Conservation (phyloP, 1,140 invertebrate genomes). For the Centruroides sculpturatus region DNA sequence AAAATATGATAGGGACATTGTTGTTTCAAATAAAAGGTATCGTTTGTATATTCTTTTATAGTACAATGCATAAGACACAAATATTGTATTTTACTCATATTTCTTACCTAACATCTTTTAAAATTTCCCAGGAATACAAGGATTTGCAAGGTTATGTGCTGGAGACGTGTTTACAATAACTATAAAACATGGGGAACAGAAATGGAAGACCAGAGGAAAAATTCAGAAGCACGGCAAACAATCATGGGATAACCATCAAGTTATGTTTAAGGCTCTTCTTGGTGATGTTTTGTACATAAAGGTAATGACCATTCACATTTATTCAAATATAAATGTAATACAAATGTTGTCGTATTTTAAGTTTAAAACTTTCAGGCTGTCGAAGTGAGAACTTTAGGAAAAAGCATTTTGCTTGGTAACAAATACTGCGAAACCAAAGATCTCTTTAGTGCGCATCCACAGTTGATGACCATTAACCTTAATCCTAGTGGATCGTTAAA, state of each 20-base stretch:
- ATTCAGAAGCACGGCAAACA: conserved; percentile 40
- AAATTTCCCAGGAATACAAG: conserved; percentile 35
- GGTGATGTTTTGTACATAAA: conserved; percentile 41
- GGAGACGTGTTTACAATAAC: conserved; percentile 47
- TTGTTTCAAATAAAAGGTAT: conserved; percentile 28
- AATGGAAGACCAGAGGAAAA: conserved; percentile 43
- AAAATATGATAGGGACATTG: conserved; percentile 38
- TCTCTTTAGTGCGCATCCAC: conserved; percentile 43
- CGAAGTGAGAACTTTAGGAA: conserved; percentile 35
- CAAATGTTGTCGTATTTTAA: background rate
- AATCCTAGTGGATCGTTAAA: conserved; percentile 47
- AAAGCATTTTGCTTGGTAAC: conserved; percentile 38
- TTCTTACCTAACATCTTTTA: background rate
- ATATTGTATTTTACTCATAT: too few relatives aligned
- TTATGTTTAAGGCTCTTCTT: conserved; percentile 36
- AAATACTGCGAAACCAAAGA: conserved; percentile 45
- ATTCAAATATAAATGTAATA: background rate
- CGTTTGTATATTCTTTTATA: too few relatives aligned
- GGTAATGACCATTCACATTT: conserved; percentile 22
- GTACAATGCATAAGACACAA: too few relatives aligned
- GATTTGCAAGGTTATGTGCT: conserved; percentile 43
- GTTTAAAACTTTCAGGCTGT: conserved; percentile 26
- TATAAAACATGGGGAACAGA: conserved; percentile 42
- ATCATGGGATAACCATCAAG: conserved; percentile 36
- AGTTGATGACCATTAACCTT: conserved; percentile 47